Evolutionary conservation across 2,888 invertebrate species (phyloP).

Genomic region (Aproaerema taeniolella): DNA sequence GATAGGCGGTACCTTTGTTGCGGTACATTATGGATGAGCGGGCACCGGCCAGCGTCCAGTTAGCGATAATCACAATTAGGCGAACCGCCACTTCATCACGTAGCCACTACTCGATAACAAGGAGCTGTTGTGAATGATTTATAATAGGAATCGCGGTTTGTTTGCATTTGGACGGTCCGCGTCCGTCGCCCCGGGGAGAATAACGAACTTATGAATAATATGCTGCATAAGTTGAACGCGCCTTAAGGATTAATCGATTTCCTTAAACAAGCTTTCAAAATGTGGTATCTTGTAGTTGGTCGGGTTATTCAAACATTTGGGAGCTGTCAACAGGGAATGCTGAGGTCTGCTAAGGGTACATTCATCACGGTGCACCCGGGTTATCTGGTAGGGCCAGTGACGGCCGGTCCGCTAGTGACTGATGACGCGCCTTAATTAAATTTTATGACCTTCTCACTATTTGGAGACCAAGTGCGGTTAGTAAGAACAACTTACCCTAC

Average conservation of each 20-base stretch:
- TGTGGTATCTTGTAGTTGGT: slow-evolving; percentile 38
- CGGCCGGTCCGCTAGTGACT: slow-evolving; percentile 61
- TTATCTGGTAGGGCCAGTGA: slow-evolving; percentile 69
- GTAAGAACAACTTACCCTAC: neutral
- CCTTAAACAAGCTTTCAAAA: slow-evolving; percentile 28
- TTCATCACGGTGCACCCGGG: slow-evolving; percentile 69
- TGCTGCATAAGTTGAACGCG: slow-evolving; percentile 44
- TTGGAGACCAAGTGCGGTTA: slow-evolving; percentile 4
- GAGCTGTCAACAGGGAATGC: slow-evolving; percentile 60
- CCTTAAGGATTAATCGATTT: slow-evolving; percentile 51
- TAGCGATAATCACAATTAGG: slow-evolving; percentile 62
- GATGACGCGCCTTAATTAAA: slow-evolving; percentile 74
- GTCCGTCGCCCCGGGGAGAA: slow-evolving; percentile 28
- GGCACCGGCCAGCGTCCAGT: slow-evolving; percentile 30
- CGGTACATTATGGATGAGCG: slow-evolving; percentile 13
- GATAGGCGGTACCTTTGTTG: slow-evolving; percentile 12
- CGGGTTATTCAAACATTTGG: slow-evolving; percentile 62
- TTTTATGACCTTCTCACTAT: slow-evolving; percentile 56
- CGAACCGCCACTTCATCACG: slow-evolving; percentile 62
- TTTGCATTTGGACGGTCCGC: slow-evolving; percentile 58
- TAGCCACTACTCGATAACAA: slow-evolving; percentile 59
- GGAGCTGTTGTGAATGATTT: slow-evolving; percentile 61
- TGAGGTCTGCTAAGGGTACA: slow-evolving; percentile 71
- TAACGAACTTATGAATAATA: slow-evolving; percentile 71
- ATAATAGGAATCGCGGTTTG: slow-evolving; percentile 59